These are phyloP conservation scores for Gymnodraco acuticeps DNA, from an alignment of 2,797 vertebrate genomes.

Conservation along the genomic window DNA sequence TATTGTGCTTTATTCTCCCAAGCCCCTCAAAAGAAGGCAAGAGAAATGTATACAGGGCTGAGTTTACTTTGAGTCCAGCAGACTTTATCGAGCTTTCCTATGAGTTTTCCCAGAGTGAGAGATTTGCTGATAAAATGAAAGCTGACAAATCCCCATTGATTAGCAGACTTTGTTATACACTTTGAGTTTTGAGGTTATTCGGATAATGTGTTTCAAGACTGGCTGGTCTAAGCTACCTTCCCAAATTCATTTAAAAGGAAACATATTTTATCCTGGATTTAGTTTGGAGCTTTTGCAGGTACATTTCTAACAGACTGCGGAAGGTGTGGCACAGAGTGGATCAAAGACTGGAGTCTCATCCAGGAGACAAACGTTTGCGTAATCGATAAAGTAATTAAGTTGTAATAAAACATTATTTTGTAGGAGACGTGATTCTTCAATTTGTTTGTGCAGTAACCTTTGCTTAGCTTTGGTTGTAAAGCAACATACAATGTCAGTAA, in stretches of 20 bases:
- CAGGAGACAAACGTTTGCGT: no score
- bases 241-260: no score
- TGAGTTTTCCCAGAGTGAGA: constrained; percentile 68
- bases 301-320: no score
- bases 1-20: constrained; percentile 76
- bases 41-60: constrained; percentile 51
- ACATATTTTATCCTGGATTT: no score
- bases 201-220: not conserved
- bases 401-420: not conserved
- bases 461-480: constrained; percentile 11
- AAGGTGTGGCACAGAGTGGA: no score
- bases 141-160: constrained; percentile 44
- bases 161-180: constrained; percentile 36
- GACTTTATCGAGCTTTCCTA: constrained; percentile 40
- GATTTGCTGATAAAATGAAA: constrained; percentile 65
- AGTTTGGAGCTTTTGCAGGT: no score
- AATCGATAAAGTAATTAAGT: no score
- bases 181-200: constrained; percentile 12
- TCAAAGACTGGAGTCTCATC: no score
- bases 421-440: not conserved
- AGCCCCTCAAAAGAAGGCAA: constrained; percentile 58
- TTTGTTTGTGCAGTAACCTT: not conserved
- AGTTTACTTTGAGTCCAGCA: constrained; percentile 60
- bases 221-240: no score
- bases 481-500: not conserved